These are phyloP conservation scores for Lutjanus erythropterus DNA, from an alignment of 2,113 vertebrate species.

Conservation along the genomic window DNA sequence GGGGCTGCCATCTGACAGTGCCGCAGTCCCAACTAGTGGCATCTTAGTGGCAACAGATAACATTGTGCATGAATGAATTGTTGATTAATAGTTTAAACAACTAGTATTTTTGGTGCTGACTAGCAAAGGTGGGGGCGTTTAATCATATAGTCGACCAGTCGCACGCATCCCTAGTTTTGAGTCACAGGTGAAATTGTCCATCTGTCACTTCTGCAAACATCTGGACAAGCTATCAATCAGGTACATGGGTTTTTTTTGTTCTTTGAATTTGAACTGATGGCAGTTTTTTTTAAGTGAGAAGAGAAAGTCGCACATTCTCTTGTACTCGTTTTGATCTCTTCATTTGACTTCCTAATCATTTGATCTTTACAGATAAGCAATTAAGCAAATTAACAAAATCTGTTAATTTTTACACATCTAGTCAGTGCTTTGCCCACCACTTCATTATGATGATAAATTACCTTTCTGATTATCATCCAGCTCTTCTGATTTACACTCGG, in stretches of 20 bases:
- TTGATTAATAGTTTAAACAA: too few species aligned
- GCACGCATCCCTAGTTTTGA: background rate
- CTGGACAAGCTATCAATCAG: background rate
- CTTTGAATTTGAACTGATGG: background rate
- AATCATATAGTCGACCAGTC: too few species aligned
- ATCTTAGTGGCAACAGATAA: too few species aligned
- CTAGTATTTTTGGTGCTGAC: too few species aligned
- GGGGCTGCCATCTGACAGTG: too few species aligned
- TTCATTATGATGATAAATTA: slow-evolving; percentile 39
- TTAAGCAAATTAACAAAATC: slow-evolving; percentile 25
- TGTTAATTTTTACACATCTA: background rate
- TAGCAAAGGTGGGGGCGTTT: too few species aligned
- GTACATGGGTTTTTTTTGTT: background rate
- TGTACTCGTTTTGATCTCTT: background rate
- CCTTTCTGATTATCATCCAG: slow-evolving; percentile 46
- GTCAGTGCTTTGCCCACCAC: slow-evolving; percentile 7
- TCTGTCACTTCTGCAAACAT: background rate
- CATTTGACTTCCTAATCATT: slow-evolving; percentile 38
- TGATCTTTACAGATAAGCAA: slow-evolving; percentile 30
- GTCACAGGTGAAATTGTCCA: background rate
- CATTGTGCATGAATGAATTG: too few species aligned
- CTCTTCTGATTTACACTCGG: slow-evolving; percentile 30
- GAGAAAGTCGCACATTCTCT: slow-evolving; percentile 1
- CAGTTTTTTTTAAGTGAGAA: slow-evolving; percentile 5
- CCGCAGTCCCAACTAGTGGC: too few species aligned